Percentiles rank a stretch among this genome's conserved stretches.
phyloP scores from a whole-genome alignment of 2,797 vertebrate species.

The Lacerta bilineata region DNA sequence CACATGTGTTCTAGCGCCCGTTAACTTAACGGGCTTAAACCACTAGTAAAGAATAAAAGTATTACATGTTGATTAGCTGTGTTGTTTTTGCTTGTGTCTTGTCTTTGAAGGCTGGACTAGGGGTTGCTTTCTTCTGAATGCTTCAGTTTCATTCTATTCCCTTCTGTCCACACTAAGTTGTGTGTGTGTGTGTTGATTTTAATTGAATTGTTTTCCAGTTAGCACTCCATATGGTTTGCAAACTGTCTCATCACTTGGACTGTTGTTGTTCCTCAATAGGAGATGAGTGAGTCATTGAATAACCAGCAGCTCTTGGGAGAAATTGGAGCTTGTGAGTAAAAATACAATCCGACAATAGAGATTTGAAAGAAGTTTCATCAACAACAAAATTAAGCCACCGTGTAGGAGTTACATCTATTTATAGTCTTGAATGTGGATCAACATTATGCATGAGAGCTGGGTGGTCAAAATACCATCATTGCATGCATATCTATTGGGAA shows the following conservation, averaged over 20 bases:
- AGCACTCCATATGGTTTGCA: conserved; percentile 33
- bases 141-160: conserved; percentile 1
- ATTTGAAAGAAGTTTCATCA: conserved; percentile 16
- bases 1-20: too few species aligned
- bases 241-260: conserved; percentile 32
- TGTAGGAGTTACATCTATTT: neutral
- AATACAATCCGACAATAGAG: conserved; percentile 13
- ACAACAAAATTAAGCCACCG: neutral
- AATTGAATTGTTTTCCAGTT: conserved; percentile 14
- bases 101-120: neutral
- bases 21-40: too few species aligned
- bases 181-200: conserved; percentile 22
- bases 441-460: neutral
- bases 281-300: conserved; percentile 13
- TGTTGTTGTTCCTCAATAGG: conserved; percentile 9
- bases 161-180: neutral
- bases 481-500: neutral
- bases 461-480: neutral
- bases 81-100: neutral
- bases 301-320: neutral
- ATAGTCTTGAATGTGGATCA: neutral
- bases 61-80: accelerated
- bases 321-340: neutral
- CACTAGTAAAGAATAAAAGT: neutral
- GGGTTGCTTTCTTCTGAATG: conserved; percentile 1